phyloP scores from a whole-genome alignment of 2,113 vertebrate genomes.

The Tinamus guttatus region DNA sequence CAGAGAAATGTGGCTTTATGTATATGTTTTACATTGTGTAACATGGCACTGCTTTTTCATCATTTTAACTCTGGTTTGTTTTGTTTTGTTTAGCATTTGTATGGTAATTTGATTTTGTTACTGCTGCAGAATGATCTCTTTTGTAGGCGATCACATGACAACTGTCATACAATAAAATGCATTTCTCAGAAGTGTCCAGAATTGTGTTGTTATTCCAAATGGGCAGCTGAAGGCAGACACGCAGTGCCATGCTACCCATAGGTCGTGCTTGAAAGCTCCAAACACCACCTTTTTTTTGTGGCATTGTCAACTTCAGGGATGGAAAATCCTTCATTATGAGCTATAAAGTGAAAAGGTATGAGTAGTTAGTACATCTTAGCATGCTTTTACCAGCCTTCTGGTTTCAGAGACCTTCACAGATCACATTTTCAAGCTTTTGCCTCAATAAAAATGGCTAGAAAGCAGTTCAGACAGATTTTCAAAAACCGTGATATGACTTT shows the following conservation, averaged over 20 bases:
- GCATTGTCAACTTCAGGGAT: not conserved
- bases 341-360: not conserved
- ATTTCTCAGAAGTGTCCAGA: not conserved
- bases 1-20: constrained; percentile 1
- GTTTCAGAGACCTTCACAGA: not conserved
- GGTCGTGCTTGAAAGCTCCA: not conserved
- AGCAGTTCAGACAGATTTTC: not conserved
- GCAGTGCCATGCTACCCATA: not conserved
- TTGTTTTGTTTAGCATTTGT: not conserved
- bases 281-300: not conserved
- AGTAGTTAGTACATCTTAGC: not conserved
- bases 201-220: not conserved
- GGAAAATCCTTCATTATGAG: not conserved
- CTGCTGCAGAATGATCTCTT: not conserved
- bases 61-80: constrained; percentile 5
- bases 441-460: not conserved
- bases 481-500: not conserved
- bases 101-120: constrained; percentile 1
- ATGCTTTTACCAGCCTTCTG: not conserved
- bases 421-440: not conserved
- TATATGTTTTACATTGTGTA: constrained; percentile 17
- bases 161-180: constrained; percentile 42
- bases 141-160: not conserved
- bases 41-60: not conserved
- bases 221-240: not conserved